Percentiles rank a stretch among this genome's conserved stretches.
Conservation (phyloP, 2,113 vertebrate genomes). For the Gallinago jamesoni region DNA sequence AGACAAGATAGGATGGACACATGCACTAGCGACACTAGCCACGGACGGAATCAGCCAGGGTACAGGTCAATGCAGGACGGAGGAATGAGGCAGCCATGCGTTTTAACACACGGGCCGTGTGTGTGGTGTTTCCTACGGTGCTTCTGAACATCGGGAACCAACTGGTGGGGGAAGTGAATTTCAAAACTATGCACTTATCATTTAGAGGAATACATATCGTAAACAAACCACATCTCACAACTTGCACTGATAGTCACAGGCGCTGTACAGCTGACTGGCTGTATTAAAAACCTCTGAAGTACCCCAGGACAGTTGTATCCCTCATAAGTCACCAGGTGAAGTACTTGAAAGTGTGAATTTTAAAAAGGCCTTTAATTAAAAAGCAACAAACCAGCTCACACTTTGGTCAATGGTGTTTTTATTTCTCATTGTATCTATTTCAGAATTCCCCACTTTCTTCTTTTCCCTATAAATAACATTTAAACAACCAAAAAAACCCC, state of each 20-base stretch:
- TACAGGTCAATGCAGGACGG: neutral
- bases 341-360: neutral
- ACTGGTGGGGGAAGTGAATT: rapidly evolving
- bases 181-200: neutral
- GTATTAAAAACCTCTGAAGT: neutral
- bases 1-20: constrained; percentile 13
- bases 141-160: neutral
- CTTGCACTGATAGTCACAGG: neutral
- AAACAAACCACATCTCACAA: neutral
- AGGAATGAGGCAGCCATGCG: neutral
- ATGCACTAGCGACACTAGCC: constrained; percentile 8
- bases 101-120: neutral
- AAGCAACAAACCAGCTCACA: neutral
- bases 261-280: neutral
- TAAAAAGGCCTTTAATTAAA: neutral
- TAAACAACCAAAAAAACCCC: neutral
- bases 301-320: neutral
- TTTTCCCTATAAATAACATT: neutral
- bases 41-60: constrained; percentile 54
- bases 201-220: neutral
- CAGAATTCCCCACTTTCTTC: neutral
- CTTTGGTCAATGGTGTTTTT: neutral
- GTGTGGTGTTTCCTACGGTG: neutral
- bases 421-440: neutral
- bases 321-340: neutral